Evolutionary conservation across 2,888 invertebrate species (phyloP), one percentile per base, ranked within the genome.

Genomic region (Cephus nigrinus): DNA sequence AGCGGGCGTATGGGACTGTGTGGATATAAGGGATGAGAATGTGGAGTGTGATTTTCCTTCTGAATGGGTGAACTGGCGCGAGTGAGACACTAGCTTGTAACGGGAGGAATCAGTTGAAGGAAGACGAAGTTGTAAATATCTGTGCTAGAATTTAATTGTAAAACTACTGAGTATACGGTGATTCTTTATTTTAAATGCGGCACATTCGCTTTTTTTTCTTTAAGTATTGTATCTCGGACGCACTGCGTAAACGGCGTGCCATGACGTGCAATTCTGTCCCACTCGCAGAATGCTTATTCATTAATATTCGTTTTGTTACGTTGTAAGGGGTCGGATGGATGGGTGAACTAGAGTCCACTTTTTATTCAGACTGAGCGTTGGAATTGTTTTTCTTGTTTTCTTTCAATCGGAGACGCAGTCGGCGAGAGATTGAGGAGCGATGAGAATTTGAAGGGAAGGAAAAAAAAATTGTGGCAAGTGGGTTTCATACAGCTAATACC

Each of bases 401-500:
- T 5, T 40, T 15, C 15, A 4, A 15, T 40, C 15, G 40, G 40
- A 4, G 40, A 40, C 15, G 40, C 15, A 5, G 4, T 15, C 40
- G 40, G 40, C 15, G 40, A 40, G 40, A 15, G 4, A 5, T 15
- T 15, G 40, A 40, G 5, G 15, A 5, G 15, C 15, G 4, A 40
- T 2, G 15, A 40, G 15, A 40, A 40, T 15, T 68, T 12, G 78
- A 11, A 55, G 40, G 31, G 34, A 68, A 12, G 34, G 11, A 68
- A 40, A 76, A 68, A 75, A 75, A 72, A 32, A 69, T 15, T 12
- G 15, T 30, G 80, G 78, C 80, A 84, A 83, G 82, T 85, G 86
- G 85, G 88, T 89, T 87, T 86, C 88, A 87, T 89, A 91, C 89
- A 89, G 91, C 89, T 88, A 82, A 90, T 90, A 91, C 91, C 91